Base-by-base conservation (phyloP, 2,797 vertebrate species). In the Morus bassanus region DNA sequence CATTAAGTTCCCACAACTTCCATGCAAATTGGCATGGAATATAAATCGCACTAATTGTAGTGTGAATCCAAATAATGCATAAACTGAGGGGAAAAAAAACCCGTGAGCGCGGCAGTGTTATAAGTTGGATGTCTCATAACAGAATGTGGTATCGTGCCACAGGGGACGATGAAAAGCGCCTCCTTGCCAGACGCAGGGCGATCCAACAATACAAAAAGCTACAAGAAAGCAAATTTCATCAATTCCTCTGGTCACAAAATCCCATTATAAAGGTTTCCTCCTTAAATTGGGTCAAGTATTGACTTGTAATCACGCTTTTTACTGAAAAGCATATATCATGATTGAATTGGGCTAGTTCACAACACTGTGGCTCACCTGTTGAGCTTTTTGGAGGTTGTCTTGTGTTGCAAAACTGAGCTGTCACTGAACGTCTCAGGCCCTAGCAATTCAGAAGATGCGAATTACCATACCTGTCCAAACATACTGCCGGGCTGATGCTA, bases 321-420 rank as follows among this genome's bases (percentile, higher is more conserved):
- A 48, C 14, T 13, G 22, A 57, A 25, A 63, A 39, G 46, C 2
- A 0, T 22, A 18, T 9, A 22, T 13, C 8, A 1, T 5, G 7
- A 25, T 43, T 18, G n/a, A 54, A 76, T 0, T 22, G 41, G 30
- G 51, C 28, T 19, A 43, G 31, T 18, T 69, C 35, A 18, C 21
- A 27, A 23, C 11, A 4, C 13, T 3, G 24, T 16, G n/a, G 46
- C 76, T 53, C 31, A 24, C 14, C 22, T 22, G 19, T 27, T 16
- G 30, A 45, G 46, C 39, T 37, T 59, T 27, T 10, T 30, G 18
- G 33, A 75, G n/a, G 48, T 8, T 65, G 37, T 18, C 48, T 33
- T 25, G 27, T 63, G 43, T 23, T 8, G 1, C 48, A 46, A 43
- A 77, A n/a, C 4, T 9, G 39, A 37, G 28, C 45, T n/a, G 60